A percentile compares a stretch with the other conserved stretches of the same genome.
Conservation (phyloP, 2,797 vertebrate genomes). For the Glyptemys insculpta region DNA sequence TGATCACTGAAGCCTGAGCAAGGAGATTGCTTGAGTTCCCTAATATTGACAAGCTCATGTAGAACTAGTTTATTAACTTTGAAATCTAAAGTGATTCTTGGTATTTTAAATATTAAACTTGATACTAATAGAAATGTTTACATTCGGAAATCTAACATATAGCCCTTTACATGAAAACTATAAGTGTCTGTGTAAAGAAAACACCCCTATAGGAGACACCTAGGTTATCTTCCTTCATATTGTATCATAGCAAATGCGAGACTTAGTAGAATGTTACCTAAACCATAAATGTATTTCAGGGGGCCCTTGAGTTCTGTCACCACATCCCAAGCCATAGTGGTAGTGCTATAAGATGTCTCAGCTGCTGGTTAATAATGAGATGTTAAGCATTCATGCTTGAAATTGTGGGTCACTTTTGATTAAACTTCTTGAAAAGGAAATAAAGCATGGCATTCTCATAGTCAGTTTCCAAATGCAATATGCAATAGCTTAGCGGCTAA, state of each 20-base stretch:
- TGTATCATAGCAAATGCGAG: neutral
- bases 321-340: slow-evolving; percentile 4
- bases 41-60: neutral
- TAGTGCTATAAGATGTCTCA: slow-evolving; percentile 21
- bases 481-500: slow-evolving; percentile 68
- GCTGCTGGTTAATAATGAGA: slow-evolving; percentile 62
- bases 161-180: neutral
- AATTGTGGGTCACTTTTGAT: slow-evolving; percentile 83
- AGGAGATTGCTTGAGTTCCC: slow-evolving; percentile 7
- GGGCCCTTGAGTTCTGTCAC: slow-evolving; percentile 18
- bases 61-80: slow-evolving; percentile 31
- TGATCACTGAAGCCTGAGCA: neutral
- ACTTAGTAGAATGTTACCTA: neutral
- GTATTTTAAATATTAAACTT: neutral
- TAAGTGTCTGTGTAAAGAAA: neutral
- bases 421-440: slow-evolving; percentile 75
- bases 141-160: neutral
- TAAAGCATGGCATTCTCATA: slow-evolving; percentile 65
- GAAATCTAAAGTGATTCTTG: neutral
- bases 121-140: neutral
- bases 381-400: slow-evolving; percentile 76
- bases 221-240: neutral
- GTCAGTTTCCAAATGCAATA: slow-evolving; percentile 35
- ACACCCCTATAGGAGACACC: neutral
- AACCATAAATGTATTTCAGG: neutral